Percentiles rank a stretch among this genome's conserved stretches.
These are phyloP conservation scores for Lacerta viridis DNA, from an alignment of 2,797 vertebrate species.

Conservation along the genomic window DNA sequence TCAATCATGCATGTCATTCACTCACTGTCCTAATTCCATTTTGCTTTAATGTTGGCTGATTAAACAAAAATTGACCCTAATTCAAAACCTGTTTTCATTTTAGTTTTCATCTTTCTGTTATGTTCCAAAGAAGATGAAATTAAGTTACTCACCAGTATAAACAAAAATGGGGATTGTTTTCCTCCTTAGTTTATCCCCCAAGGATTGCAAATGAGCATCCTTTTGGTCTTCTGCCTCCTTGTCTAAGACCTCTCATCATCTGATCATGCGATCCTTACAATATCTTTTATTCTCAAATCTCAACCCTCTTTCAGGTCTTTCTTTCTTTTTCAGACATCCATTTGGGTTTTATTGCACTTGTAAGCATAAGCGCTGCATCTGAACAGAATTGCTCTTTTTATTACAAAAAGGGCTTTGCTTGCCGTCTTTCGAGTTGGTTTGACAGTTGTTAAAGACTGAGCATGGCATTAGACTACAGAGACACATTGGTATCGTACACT, in stretches of 20 bases:
- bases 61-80: constrained; percentile 77
- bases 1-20: constrained; percentile 75
- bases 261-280: constrained; percentile 32
- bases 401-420: background rate
- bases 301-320: too few species aligned
- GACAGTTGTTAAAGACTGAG: background rate
- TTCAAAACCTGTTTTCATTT: constrained; percentile 81
- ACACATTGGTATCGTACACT: background rate
- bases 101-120: constrained; percentile 79
- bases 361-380: background rate
- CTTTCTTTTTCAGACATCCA: background rate
- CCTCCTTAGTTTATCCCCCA: constrained; percentile 72
- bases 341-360: background rate
- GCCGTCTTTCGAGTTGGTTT: background rate
- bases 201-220: constrained; percentile 60
- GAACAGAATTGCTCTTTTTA: background rate
- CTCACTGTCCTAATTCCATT: constrained; percentile 76
- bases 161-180: constrained; percentile 75
- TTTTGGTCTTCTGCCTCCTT: constrained; percentile 57
- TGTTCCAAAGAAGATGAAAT: constrained; percentile 78
- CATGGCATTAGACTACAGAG: background rate
- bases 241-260: background rate
- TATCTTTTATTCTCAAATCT: constrained; percentile 29
- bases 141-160: constrained; percentile 77
- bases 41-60: constrained; percentile 79